Base-by-base conservation (phyloP, 2,888 invertebrate species). In the Agrypnus murinus region DNA sequence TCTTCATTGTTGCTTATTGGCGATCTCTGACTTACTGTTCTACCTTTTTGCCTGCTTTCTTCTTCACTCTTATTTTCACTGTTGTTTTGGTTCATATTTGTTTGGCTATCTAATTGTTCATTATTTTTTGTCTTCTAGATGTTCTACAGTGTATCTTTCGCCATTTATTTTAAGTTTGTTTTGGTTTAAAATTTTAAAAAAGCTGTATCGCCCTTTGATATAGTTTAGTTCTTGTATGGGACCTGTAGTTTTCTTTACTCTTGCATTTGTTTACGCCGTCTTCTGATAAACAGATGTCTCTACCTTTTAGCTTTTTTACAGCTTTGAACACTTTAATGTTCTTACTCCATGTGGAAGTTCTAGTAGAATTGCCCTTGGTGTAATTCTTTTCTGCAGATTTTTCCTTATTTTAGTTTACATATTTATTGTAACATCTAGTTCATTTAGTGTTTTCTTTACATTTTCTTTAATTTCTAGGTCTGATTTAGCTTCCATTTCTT, bases 241-340 rank as follows among this genome's bases (percentile, higher is more conserved):
- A 57, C 6, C 36, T 57, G 15, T 65, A 2, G n/a, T 65, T 57
- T 65, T 31, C 65, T 55, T 43, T 57, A 25, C 40, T 65, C 55
- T 65, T 57, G 65, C 58, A 65, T 17, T 17, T 65, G 34, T 14
- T 65, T 65, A 19, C 50, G 14, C 19, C 58, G 48, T 65, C 65
- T 65, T 65, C 65, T 8, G 46, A 25, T 31, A 65, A 58, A 36
- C 65, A 65, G 36, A 60, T 60, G 19, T 60, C 31, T 17, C 25
- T 50, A n/a, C 50, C 50, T 65, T 57, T 57, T 25, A 65, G 32
- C n/a, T 58, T 46, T 45, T 65, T 65, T 25, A 45, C 55, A 10
- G 48, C 31, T 45, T 43, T 53, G 31, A 65, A 36, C 34, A 65
- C 53, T 64, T 53, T 19, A 15, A 50, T 50, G 38, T 57, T 38